These are phyloP conservation scores for Bedellia somnulentella DNA, from an alignment of 2,888 invertebrate genomes.

Conservation along the genomic window DNA sequence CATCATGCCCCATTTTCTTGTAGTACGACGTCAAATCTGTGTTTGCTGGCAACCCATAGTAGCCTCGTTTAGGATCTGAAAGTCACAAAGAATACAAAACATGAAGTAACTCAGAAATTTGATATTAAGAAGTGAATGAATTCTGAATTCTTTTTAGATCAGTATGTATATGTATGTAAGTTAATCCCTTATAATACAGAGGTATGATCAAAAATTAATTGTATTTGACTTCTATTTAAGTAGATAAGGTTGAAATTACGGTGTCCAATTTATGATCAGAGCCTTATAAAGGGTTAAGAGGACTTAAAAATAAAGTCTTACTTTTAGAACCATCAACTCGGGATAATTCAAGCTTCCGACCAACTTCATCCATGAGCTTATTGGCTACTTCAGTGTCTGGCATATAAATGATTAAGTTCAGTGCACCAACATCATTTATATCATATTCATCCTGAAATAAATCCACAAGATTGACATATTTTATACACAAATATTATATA, in stretches of 20 bases:
- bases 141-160: background rate
- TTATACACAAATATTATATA: background rate
- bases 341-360: background rate
- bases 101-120: no score
- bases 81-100: slow-evolving; percentile 2
- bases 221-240: no score
- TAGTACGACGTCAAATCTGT: background rate
- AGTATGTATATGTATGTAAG: no score
- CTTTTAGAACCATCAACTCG: background rate
- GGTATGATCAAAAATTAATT: no score
- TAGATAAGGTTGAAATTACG: no score
- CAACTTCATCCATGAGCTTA: slow-evolving; percentile 3
- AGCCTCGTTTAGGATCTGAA: slow-evolving; percentile 1
- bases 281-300: no score
- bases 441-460: background rate
- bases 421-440: background rate
- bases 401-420: background rate
- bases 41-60: background rate
- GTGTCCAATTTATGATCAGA: no score
- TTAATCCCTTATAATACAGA: background rate
- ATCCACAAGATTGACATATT: no score
- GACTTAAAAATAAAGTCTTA: background rate
- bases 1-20: slow-evolving; percentile 7
- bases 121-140: background rate
- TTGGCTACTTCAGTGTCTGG: background rate